These are phyloP conservation scores for Nannobrachium achirus DNA, from an alignment of 2,113 vertebrate genomes.

Conservation along the genomic window DNA sequence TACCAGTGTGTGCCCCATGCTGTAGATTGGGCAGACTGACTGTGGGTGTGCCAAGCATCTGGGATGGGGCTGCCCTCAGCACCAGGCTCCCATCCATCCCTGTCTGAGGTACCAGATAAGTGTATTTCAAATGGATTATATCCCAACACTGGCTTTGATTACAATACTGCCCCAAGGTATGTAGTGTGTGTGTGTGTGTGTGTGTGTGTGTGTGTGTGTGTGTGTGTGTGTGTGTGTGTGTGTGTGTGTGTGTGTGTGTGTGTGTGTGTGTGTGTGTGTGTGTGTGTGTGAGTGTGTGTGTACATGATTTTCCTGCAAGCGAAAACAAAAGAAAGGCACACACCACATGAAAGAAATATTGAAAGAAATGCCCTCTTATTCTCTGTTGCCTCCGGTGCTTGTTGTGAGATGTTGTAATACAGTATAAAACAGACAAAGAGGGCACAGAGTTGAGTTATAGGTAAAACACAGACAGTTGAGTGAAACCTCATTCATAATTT, in stretches of 20 bases:
- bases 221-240: slow-evolving; percentile 27
- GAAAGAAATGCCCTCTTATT: slow-evolving; percentile 40
- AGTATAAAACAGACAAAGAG: slow-evolving; percentile 38
- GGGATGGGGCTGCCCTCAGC: slow-evolving; percentile 56
- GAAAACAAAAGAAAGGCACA: slow-evolving; percentile 36
- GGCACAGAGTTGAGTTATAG: slow-evolving; percentile 32
- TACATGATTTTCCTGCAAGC: slow-evolving; percentile 48
- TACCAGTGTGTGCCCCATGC: slow-evolving; percentile 54
- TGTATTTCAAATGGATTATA: slow-evolving; percentile 70
- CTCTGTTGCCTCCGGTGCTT: slow-evolving; percentile 40
- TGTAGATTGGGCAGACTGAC: slow-evolving; percentile 56
- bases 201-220: neutral
- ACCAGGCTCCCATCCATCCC: slow-evolving; percentile 59
- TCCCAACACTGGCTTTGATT: slow-evolving; percentile 67
- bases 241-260: neutral
- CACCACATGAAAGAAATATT: slow-evolving; percentile 32
- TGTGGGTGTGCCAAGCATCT: slow-evolving; percentile 68
- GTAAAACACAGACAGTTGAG: neutral
- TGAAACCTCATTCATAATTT: neutral
- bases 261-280: slow-evolving; percentile 13
- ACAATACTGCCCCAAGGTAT: slow-evolving; percentile 60
- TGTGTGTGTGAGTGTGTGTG: slow-evolving; percentile 62
- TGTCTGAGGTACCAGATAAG: slow-evolving; percentile 65
- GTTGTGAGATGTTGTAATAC: slow-evolving; percentile 48
- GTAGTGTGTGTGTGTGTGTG: slow-evolving; percentile 20